Percentiles rank a stretch among this genome's conserved stretches.
phyloP scores from a whole-genome alignment of 2,888 invertebrate species.

The Notodonta ziczac region DNA sequence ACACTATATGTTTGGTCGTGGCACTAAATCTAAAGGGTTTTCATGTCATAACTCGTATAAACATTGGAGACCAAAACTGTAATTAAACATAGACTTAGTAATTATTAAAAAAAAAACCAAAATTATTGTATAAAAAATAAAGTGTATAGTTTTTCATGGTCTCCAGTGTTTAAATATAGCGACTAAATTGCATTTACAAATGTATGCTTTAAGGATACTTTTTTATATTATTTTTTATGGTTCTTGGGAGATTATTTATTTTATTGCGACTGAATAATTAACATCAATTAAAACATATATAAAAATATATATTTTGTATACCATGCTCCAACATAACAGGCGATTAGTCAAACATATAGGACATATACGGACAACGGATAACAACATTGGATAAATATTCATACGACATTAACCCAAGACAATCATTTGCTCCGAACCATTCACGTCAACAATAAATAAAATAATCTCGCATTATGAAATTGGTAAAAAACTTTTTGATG shows the following conservation, averaged over 20 bases:
- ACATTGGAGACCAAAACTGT: slow-evolving; percentile 44
- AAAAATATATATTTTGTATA: slow-evolving; percentile 42
- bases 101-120: background rate
- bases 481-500: slow-evolving; percentile 42
- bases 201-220: slow-evolving; percentile 64
- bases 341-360: slow-evolving; percentile 72
- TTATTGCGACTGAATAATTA: slow-evolving; percentile 54
- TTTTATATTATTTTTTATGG: slow-evolving; percentile 44
- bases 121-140: background rate
- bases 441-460: slow-evolving; percentile 68
- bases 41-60: slow-evolving; percentile 47
- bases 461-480: slow-evolving; percentile 72
- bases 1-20: slow-evolving; percentile 72
- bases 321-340: slow-evolving; percentile 75
- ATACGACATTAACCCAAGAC: slow-evolving; percentile 40
- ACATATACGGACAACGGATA: slow-evolving; percentile 67
- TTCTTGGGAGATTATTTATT: slow-evolving; percentile 73
- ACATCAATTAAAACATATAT: slow-evolving; percentile 38
- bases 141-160: slow-evolving; percentile 25
- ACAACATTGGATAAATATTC: slow-evolving; percentile 36
- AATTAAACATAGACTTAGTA: background rate
- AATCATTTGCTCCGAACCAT: slow-evolving; percentile 26
- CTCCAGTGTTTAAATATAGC: slow-evolving; percentile 61
- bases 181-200: slow-evolving; percentile 71
- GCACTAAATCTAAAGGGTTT: slow-evolving; percentile 68